phyloP scores from a whole-genome alignment of 2,888 invertebrate genomes.

The Sphinx pinastri region DNA sequence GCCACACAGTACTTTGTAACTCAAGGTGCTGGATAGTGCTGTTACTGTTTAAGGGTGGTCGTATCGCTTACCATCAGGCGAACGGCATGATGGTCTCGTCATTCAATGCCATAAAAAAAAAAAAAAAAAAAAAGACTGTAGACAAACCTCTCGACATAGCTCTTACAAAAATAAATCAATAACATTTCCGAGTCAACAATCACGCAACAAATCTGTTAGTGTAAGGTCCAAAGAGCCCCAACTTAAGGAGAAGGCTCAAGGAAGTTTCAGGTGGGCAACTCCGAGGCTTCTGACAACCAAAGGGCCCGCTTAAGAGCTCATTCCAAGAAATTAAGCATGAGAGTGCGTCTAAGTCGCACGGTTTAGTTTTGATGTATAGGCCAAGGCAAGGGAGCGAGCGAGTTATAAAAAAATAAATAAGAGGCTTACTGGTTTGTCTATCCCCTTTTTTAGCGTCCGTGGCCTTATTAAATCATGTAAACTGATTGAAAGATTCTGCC shows the following conservation, averaged over 20 bases:
- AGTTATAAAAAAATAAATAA: neutral
- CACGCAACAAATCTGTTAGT: neutral
- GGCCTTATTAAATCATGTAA: too few relatives aligned
- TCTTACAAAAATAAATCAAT: neutral
- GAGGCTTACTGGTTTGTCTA: too few relatives aligned
- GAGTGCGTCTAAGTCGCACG: slow-evolving; percentile 68
- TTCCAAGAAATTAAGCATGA: slow-evolving; percentile 78
- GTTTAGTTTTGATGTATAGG: slow-evolving; percentile 51
- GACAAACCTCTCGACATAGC: too few relatives aligned
- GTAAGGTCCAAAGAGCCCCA: neutral
- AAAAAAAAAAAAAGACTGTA: too few relatives aligned
- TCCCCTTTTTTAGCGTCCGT: too few relatives aligned
- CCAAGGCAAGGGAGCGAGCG: slow-evolving; percentile 39
- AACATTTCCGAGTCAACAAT: neutral
- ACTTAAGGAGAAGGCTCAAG: slow-evolving; percentile 34
- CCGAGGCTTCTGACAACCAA: slow-evolving; percentile 58
- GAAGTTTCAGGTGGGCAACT: slow-evolving; percentile 45
- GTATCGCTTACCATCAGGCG: too few relatives aligned
- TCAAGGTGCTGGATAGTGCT: too few relatives aligned
- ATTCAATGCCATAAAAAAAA: too few relatives aligned
- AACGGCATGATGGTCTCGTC: too few relatives aligned
- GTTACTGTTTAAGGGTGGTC: too few relatives aligned
- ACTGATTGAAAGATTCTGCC: too few relatives aligned
- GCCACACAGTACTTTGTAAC: too few relatives aligned
- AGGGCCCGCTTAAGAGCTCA: slow-evolving; percentile 73